Evolutionary conservation across 2,888 invertebrate species (phyloP).

Genomic region (Drosophila picticornis): DNA sequence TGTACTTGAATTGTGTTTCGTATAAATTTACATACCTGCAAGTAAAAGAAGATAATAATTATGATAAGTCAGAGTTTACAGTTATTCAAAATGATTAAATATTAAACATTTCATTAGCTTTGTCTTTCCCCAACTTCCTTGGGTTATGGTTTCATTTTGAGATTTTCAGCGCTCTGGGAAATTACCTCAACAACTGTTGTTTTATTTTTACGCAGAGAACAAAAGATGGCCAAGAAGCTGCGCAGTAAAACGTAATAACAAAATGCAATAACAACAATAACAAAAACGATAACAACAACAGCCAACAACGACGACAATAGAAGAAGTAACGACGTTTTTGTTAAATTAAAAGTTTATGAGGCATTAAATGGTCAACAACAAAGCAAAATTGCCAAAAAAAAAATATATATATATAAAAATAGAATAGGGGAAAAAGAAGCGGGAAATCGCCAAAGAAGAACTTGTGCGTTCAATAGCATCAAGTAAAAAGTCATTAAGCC

Average conservation of each 20-base stretch:
- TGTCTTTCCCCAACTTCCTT: conserved; percentile 1
- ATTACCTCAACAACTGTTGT: conserved; percentile 73
- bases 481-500: conserved; percentile 77
- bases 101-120: conserved; percentile 37
- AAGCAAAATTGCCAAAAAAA: conserved; percentile 76
- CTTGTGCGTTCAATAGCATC: conserved; percentile 59
- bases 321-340: conserved; percentile 68
- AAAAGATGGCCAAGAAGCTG: conserved; percentile 33
- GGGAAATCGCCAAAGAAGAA: conserved; percentile 17
- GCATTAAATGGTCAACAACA: conserved; percentile 78
- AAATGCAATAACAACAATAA: conserved; percentile 45
- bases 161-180: conserved; percentile 39
- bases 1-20: not conserved
- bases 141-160: conserved; percentile 16
- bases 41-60: conserved; percentile 32
- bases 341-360: conserved; percentile 80
- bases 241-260: conserved; percentile 60
- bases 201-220: conserved; percentile 22
- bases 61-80: conserved; percentile 24
- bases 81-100: conserved; percentile 8
- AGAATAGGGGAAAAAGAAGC: conserved; percentile 9
- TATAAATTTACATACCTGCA: conserved; percentile 63
- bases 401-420: conserved; percentile 34
- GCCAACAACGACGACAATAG: conserved; percentile 42
- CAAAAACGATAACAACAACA: conserved; percentile 10